Evolutionary conservation across 2,888 invertebrate species (phyloP), one percentile per base, ranked within the genome.

Genomic region (Strigamia maritima): DNA sequence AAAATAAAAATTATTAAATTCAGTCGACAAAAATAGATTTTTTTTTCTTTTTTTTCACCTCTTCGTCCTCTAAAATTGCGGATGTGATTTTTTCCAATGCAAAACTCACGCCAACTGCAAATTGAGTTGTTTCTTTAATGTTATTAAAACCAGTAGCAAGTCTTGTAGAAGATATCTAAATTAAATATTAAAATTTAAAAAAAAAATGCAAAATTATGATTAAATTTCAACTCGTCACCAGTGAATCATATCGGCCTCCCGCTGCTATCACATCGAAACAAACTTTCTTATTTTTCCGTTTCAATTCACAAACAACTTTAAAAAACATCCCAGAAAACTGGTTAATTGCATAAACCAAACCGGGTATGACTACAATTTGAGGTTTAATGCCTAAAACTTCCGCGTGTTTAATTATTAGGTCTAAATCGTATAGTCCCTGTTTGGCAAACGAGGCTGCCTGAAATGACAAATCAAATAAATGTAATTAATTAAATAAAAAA

Each of bases 211-310:
- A 70, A n/a, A 7, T n/a, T 14, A 8, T 19, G 4, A 70, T 22
- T 14, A 70, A 26, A 26, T 70, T 10, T 14, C 16, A 70, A 19
- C 22, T 2, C 80, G 75, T 16, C n/a, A 97, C 89, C 88, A 97
- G 89, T 12, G 90, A 89, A 85, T 97, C 95, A 83, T 97, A 98
- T 82, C 96, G 90, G 54, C 97, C 96, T 0, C 97, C 97, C 8
- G 91, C 92, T 0, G 96, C 96, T 70, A 97, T 88, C 0, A 95
- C 90, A 82, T 90, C 93, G 83, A 88, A 89, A 81, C 87, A 90
- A 22, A 86, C 86, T 80, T 87, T 88, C 81, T 88, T 88, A 79
- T 88, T 87, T 81, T 89, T 89, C 81, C 88, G 88, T 81, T 88
- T 89, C 75, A 89, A 83, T 82, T 90, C 89, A 82, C 89, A 89